These are phyloP conservation scores for Hexactinellida sp. DNA, from an alignment of 37 sponge, comb jelly and placozoan genomes.

Conservation along the genomic window DNA sequence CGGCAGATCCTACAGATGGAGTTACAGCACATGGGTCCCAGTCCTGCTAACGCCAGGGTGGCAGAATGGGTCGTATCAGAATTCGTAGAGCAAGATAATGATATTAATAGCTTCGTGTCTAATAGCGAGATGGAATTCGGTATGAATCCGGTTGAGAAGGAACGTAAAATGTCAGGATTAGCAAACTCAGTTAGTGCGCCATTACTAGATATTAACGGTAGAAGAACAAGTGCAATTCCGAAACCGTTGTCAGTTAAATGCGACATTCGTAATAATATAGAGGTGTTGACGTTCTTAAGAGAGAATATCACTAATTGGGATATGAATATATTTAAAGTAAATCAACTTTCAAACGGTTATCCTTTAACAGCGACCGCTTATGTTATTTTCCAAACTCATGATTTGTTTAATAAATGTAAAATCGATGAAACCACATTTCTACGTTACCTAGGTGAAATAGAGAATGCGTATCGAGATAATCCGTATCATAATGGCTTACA, in stretches of 20 bases:
- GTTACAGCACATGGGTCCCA: neutral
- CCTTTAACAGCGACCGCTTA: conserved; percentile 21
- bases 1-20: conserved; percentile 1
- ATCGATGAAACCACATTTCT: conserved; percentile 45
- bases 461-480: conserved; percentile 49
- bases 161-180: neutral
- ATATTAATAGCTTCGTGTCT: neutral
- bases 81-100: neutral
- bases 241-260: neutral
- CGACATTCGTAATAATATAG: neutral
- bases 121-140: neutral
- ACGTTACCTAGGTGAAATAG: conserved; percentile 49
- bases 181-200: neutral
- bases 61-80: neutral
- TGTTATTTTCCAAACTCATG: conserved; percentile 19
- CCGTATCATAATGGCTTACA: conserved; percentile 80
- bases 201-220: neutral
- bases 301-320: conserved; percentile 19
- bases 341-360: conserved; percentile 14
- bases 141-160: neutral
- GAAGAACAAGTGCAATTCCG: neutral
- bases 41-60: conserved; percentile 9
- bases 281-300: neutral
- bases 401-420: conserved; percentile 53
- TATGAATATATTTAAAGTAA: conserved; percentile 28